Evolutionary conservation across 2,888 invertebrate genomes (phyloP).

Genomic region (Euplagia quadripunctaria): DNA sequence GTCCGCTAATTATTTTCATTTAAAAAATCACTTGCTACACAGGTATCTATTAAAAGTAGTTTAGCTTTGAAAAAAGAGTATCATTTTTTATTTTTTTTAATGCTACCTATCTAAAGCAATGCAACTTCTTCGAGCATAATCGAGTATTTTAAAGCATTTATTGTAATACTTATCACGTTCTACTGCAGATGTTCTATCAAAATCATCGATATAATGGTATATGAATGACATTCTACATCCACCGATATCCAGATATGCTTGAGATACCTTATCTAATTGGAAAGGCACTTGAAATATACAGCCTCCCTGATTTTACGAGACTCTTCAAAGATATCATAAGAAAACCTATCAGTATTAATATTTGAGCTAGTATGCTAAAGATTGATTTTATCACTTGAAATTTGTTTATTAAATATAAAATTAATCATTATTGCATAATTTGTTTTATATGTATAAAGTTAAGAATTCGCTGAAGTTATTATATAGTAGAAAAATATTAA

Average conservation of each 20-base stretch:
- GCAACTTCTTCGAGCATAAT: neutral
- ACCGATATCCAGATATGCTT: slow-evolving; percentile 33
- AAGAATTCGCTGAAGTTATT: no score
- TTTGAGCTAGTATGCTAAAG: neutral
- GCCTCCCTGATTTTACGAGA: slow-evolving; percentile 39
- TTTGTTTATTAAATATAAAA: neutral
- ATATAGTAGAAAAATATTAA: no score
- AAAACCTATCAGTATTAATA: slow-evolving; percentile 8
- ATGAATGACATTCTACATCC: slow-evolving; percentile 16
- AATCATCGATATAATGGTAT: slow-evolving; percentile 24
- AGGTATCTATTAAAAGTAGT: neutral
- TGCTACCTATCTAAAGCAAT: neutral
- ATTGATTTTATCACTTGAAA: neutral
- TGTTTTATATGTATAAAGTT: no score
- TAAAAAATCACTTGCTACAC: no score
- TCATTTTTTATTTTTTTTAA: neutral
- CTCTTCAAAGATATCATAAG: slow-evolving; percentile 34
- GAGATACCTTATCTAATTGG: slow-evolving; percentile 46
- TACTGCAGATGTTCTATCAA: neutral
- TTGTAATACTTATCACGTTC: neutral
- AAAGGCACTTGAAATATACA: slow-evolving; percentile 43
- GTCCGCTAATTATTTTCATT: no score
- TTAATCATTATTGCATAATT: no score
- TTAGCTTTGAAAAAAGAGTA: neutral
- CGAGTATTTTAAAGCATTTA: neutral